These are phyloP conservation scores for Lagodon rhomboides DNA, from an alignment of 2,797 vertebrate species.

Conservation along the genomic window DNA sequence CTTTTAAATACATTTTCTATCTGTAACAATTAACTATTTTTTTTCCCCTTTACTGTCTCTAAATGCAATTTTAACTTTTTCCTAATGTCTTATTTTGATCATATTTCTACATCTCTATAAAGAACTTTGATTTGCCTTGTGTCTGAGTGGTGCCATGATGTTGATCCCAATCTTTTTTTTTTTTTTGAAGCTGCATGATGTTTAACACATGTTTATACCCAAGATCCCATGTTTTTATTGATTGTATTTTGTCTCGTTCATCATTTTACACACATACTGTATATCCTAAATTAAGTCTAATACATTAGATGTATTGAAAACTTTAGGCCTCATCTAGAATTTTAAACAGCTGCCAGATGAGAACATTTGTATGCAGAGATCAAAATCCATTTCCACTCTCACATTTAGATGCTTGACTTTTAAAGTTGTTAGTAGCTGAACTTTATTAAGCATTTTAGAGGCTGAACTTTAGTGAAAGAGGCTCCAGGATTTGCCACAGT, in stretches of 20 bases:
- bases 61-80: too few species aligned
- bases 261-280: background rate
- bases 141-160: too few species aligned
- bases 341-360: constrained; percentile 1
- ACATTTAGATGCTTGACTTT: constrained; percentile 22
- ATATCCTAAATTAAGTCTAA: background rate
- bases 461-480: constrained; percentile 7
- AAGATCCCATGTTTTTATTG: background rate
- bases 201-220: background rate
- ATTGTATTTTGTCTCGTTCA: background rate
- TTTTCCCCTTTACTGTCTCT: too few species aligned
- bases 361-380: constrained; percentile 17
- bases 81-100: too few species aligned
- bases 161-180: background rate
- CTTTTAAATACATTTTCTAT: too few species aligned
- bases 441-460: constrained; percentile 3
- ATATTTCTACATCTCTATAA: too few species aligned
- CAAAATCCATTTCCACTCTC: background rate
- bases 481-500: background rate
- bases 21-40: too few species aligned
- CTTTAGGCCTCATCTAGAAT: background rate
- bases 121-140: too few species aligned
- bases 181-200: background rate
- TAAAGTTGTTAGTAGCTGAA: constrained; percentile 10
- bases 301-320: background rate